phyloP scores from a whole-genome alignment of 2,113 vertebrate genomes.

The Dermatemys mawii region DNA sequence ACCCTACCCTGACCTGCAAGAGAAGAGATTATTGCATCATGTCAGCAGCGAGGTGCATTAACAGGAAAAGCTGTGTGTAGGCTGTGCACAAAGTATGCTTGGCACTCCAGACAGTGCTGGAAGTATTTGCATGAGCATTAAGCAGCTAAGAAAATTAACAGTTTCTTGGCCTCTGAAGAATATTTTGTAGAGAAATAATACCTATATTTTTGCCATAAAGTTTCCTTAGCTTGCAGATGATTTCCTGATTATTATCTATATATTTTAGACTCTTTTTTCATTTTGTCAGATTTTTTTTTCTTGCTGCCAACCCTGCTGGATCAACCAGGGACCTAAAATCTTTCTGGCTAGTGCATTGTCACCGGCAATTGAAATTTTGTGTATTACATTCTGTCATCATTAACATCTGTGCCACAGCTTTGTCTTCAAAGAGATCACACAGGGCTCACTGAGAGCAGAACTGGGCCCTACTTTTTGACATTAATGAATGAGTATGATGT shows the following conservation, averaged over 20 bases:
- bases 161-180: not conserved
- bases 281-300: not conserved
- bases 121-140: not conserved
- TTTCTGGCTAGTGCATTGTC: not conserved
- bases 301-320: not conserved
- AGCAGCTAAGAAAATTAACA: not conserved
- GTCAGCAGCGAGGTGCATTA: not conserved
- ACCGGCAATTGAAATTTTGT: not conserved
- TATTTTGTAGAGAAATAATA: not conserved
- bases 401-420: not conserved
- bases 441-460: not conserved
- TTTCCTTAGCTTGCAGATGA: not conserved
- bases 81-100: not conserved
- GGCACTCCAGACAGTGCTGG: not conserved
- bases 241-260: not conserved
- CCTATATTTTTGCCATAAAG: not conserved
- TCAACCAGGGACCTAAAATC: not conserved
- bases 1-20: not conserved
- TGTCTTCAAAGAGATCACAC: not conserved
- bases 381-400: not conserved
- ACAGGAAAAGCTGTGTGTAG: not conserved
- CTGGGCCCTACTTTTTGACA: not conserved
- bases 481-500: not conserved
- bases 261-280: not conserved
- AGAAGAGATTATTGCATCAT: not conserved